Conservation (phyloP, 2,888 invertebrate genomes). For the Periphyllus acericola region DNA sequence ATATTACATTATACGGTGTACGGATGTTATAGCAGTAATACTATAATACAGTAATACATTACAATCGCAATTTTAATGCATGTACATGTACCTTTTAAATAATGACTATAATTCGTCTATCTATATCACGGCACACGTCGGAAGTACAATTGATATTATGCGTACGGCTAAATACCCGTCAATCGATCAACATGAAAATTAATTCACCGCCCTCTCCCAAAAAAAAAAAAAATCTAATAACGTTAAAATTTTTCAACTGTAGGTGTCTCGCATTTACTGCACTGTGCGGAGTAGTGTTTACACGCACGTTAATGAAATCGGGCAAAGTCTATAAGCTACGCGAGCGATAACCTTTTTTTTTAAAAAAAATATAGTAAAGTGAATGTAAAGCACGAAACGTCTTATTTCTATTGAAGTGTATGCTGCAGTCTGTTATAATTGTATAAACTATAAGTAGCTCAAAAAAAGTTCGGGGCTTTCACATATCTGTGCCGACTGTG, state of each 20-base stretch:
- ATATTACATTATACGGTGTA: too few species aligned
- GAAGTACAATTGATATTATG: neutral
- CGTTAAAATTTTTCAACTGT: neutral
- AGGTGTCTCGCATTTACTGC: neutral
- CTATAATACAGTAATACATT: too few species aligned
- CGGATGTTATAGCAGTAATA: too few species aligned
- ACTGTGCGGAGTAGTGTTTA: too few species aligned
- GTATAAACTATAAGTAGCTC: neutral
- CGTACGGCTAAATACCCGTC: neutral
- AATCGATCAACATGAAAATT: neutral
- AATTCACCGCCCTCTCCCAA: too few species aligned
- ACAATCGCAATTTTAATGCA: too few species aligned
- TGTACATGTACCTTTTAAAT: too few species aligned
- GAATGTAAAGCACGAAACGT: too few species aligned
- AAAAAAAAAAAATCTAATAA: neutral
- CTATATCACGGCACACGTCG: neutral
- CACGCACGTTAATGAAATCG: neutral
- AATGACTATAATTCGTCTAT: neutral
- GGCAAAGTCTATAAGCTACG: neutral
- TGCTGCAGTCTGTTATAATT: neutral
- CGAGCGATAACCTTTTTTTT: neutral
- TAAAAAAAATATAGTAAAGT: neutral
- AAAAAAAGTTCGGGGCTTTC: too few species aligned
- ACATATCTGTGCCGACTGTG: too few species aligned
- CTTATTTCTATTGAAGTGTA: neutral